Percentiles rank a stretch among this genome's conserved stretches.
phyloP scores from a whole-genome alignment of 1,140 invertebrate genomes.

The Drosophila santomea region DNA sequence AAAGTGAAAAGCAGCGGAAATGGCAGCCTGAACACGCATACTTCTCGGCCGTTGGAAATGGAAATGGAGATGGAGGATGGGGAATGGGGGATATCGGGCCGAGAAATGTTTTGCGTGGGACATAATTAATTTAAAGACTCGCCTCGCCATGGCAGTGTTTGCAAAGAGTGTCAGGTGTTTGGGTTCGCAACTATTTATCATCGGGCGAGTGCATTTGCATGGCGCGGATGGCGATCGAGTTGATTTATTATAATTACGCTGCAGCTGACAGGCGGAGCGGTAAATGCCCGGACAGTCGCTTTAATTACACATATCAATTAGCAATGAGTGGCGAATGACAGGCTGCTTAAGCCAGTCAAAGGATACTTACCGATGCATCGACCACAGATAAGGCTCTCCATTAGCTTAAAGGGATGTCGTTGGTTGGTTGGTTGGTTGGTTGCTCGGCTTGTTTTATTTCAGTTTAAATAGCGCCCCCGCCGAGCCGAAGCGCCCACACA shows the following conservation, averaged over 20 bases:
- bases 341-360: constrained; percentile 34
- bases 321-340: constrained; percentile 36
- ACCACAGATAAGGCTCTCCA: constrained; percentile 11
- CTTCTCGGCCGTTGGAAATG: background rate
- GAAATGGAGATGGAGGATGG: background rate
- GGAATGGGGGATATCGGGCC: background rate
- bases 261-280: constrained; percentile 67
- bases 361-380: constrained; percentile 27
- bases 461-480: constrained; percentile 15
- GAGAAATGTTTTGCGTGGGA: constrained; percentile 26
- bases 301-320: constrained; percentile 56
- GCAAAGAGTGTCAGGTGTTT: constrained; percentile 76
- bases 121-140: constrained; percentile 80
- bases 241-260: constrained; percentile 82
- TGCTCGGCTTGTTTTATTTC: background rate
- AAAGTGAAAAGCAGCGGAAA: constrained; percentile 30
- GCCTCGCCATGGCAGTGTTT: constrained; percentile 60
- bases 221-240: constrained; percentile 60
- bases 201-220: constrained; percentile 69
- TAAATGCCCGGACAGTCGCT: constrained; percentile 42
- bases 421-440: background rate
- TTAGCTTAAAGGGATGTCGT: constrained; percentile 6
- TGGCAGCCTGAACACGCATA: constrained; percentile 33
- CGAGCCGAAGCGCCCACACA: constrained; percentile 3
- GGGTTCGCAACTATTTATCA: constrained; percentile 67